These are phyloP conservation scores for Megalopta genalis DNA, from an alignment of 1,140 invertebrate species.

Conservation along the genomic window DNA sequence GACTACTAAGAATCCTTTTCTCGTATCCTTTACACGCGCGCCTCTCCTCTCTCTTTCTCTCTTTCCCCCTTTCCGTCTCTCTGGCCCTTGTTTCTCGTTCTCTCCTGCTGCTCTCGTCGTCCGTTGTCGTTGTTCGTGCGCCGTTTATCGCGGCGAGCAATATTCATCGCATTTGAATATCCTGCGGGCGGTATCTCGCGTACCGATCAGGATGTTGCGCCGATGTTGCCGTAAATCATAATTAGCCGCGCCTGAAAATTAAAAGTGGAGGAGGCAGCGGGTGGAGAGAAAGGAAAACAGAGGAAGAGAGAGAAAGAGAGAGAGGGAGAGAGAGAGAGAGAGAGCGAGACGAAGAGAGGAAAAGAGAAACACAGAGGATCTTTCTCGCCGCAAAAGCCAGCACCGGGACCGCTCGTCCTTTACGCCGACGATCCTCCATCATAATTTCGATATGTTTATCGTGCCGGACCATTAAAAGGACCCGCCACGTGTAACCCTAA, in stretches of 20 bases:
- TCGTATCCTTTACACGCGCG: conserved; percentile 65
- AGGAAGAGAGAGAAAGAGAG: conserved; percentile 8
- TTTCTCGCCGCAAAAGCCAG: conserved; percentile 55
- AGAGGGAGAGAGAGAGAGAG: too few relatives aligned
- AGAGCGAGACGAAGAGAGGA: background rate
- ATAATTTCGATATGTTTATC: conserved; percentile 71
- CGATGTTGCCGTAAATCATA: conserved; percentile 79
- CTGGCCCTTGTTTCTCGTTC: conserved; percentile 33
- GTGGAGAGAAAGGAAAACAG: background rate
- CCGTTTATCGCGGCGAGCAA: conserved; percentile 73
- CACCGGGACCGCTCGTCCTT: conserved; percentile 34
- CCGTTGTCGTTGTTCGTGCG: conserved; percentile 61
- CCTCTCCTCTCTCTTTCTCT: conserved; percentile 21
- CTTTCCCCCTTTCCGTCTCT: conserved; percentile 31
- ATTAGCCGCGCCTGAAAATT: conserved; percentile 75
- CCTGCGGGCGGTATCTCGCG: conserved; percentile 73
- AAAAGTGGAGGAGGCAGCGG: conserved; percentile 61
- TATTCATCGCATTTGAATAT: conserved; percentile 79
- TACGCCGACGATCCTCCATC: conserved; percentile 58
- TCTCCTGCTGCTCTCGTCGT: conserved; percentile 28
- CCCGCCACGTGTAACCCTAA: conserved; percentile 51
- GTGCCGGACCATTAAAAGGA: conserved; percentile 62
- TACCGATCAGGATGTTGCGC: conserved; percentile 75
- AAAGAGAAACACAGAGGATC: conserved; percentile 18
- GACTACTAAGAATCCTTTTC: conserved; percentile 69